Evolutionary conservation across 2,797 vertebrate species (phyloP), one percentile per base, ranked within the genome.

Genomic region (Fratercula arctica): DNA sequence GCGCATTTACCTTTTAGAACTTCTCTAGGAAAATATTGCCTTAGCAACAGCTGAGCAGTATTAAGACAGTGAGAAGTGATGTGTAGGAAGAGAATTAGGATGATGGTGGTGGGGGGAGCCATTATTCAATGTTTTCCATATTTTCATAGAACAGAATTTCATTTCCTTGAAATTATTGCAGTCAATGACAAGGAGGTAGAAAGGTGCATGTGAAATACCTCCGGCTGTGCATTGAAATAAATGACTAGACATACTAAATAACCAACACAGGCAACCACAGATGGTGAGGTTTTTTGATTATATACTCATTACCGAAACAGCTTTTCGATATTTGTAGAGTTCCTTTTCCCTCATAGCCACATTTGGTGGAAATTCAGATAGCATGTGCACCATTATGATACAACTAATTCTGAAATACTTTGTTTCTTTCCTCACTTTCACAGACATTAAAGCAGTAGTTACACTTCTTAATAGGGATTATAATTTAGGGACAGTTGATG

Each of bases 41-140:
- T 70, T 90, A 45, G 94, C 85, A 94, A 85, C 82, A 91, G 81
- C 85, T 1, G 9, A 80, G 89, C 8, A 17, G 57, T 2, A 43
- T 46, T 69, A 29, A 87, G 78, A 39, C 9, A 25, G 56, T 90
- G 78, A 76, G 21, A 28, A 50, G 84, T 19, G 28, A 86, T 13
- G 6, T 57, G 87, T 83, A 68, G 91, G 85, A 85, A 72, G 78
- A 87, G n/a, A 61, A 77, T 79, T 21, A 66, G 57, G 33, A 35
- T 4, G 15, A 37, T 37, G 45, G 16, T 12, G 33, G 53, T 13
- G 26, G 54, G 24, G 24, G 46, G 29, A 84, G 56, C 29, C 45
- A 75, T 96, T 84, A 70, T 82, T 90, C 77, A 68, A 6, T 51
- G 63, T 78, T 94, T 96, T 78, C 45, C 74, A 15, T 94, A 26